phyloP scores from a whole-genome alignment of 2,113 vertebrate species.

The Phyllopteryx taeniolatus region DNA sequence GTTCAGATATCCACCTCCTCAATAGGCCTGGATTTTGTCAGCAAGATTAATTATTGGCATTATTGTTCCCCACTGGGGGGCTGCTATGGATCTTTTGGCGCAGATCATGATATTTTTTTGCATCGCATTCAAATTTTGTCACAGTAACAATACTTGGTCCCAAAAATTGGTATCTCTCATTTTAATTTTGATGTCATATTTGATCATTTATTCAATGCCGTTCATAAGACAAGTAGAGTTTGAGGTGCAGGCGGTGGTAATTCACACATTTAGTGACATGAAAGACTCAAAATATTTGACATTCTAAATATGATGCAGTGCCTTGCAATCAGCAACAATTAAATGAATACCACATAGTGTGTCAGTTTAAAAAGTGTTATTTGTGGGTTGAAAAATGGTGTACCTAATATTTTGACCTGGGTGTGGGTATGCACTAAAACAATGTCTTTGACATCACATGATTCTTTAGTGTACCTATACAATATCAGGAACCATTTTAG shows the following conservation, averaged over 20 bases:
- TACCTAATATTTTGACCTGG: too few species aligned
- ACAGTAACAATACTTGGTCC: background rate
- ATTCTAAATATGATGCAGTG: background rate
- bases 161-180: background rate
- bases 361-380: too few species aligned
- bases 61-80: background rate
- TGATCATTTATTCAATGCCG: background rate
- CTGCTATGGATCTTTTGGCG: background rate
- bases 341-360: background rate
- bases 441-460: background rate
- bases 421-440: background rate
- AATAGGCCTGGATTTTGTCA: background rate
- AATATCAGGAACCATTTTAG: background rate
- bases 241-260: background rate
- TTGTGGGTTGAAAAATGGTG: too few species aligned
- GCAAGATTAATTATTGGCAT: background rate
- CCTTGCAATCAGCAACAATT: background rate
- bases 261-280: background rate
- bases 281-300: background rate
- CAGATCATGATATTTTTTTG: background rate
- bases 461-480: background rate
- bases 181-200: background rate
- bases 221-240: background rate
- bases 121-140: background rate
- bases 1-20: background rate